Conservation (phyloP, 2,113 vertebrate genomes). For the Pholis gunnellus region DNA sequence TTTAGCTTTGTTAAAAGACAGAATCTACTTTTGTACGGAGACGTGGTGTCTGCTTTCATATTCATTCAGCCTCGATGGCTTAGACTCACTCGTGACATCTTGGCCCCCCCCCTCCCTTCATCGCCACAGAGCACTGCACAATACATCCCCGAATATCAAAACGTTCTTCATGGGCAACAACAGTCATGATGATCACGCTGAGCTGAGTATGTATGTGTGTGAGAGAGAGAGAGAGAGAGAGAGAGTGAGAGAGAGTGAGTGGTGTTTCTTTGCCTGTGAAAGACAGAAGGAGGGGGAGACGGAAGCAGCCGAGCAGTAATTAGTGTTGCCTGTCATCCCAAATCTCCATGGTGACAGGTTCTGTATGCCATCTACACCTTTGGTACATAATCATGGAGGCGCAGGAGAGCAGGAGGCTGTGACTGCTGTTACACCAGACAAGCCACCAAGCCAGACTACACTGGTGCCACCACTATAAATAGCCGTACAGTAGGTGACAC, state of each 20-base stretch:
- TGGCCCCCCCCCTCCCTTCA: not conserved
- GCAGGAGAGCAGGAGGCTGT: constrained; percentile 64
- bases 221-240: not conserved
- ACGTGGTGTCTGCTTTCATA: constrained; percentile 23
- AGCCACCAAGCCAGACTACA: constrained; percentile 38
- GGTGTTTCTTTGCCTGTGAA: constrained; percentile 39
- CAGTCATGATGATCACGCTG: constrained; percentile 30
- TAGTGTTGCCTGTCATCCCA: constrained; percentile 74
- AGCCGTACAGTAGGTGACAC: constrained; percentile 40
- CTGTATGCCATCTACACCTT: constrained; percentile 71
- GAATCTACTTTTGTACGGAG: not conserved
- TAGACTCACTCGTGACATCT: constrained; percentile 19
- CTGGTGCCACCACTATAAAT: constrained; percentile 53
- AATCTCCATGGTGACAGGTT: constrained; percentile 82
- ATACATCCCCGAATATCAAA: constrained; percentile 52
- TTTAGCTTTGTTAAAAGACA: not conserved
- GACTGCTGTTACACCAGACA: constrained; percentile 43
- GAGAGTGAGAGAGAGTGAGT: constrained; percentile 3
- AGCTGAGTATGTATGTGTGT: constrained; percentile 4
- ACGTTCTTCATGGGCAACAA: constrained; percentile 27
- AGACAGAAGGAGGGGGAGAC: constrained; percentile 37
- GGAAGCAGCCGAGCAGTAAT: constrained; percentile 66
- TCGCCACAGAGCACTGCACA: constrained; percentile 27
- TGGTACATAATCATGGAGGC: constrained; percentile 60
- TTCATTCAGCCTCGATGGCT: constrained; percentile 28